Evolutionary conservation across 1,140 invertebrate genomes (phyloP), one percentile per base, ranked within the genome.

Genomic region (Gryllus bimaculatus): DNA sequence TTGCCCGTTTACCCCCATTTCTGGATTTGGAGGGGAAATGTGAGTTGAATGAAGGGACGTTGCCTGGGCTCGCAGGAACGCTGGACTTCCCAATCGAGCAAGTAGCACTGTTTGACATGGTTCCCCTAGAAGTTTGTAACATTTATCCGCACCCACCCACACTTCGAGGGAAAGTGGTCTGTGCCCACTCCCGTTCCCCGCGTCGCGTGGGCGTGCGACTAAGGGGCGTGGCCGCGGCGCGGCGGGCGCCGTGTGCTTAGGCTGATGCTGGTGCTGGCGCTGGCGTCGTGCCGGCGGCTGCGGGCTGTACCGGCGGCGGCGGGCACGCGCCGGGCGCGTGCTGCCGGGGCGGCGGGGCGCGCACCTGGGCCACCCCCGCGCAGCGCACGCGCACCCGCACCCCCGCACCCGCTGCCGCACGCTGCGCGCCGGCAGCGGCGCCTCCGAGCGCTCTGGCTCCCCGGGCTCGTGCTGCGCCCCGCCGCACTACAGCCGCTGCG

Each of bases 401-500:
- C 66, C 93, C 92, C 26, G 5, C 26, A 5, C 26, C 12, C 92
- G 91, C n/a, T n/a, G n/a, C n/a, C n/a, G n/a, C n/a, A n/a, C n/a
- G n/a, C 83, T 94, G 92, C 85, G 90, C 90, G 0, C 93, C 93
- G 15, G 93, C 93, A 2, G 90, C 90, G 15, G 54, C 18, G 54
- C 54, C 10, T 66, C 54, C 18, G 54, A 66, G 18, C 54, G 54
- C 18, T 66, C 54, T 2, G 92, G 92, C 82, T 93, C 92, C 0
- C 89, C 91, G 8, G 91, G 91, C 49, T 93, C 92, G 10, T 92
- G 91, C 83, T 94, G 92, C 85, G 90, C 91, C 0, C 93, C 93
- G 15, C 93, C 93, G 3, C 91, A 92, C 82, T 94, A 94, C 83
- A 93, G 92, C 82, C 89, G 92, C 82, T 94, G 93, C 83, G 91